These are phyloP conservation scores for Agrilus mali DNA, from an alignment of 2,888 invertebrate genomes.

Conservation along the genomic window DNA sequence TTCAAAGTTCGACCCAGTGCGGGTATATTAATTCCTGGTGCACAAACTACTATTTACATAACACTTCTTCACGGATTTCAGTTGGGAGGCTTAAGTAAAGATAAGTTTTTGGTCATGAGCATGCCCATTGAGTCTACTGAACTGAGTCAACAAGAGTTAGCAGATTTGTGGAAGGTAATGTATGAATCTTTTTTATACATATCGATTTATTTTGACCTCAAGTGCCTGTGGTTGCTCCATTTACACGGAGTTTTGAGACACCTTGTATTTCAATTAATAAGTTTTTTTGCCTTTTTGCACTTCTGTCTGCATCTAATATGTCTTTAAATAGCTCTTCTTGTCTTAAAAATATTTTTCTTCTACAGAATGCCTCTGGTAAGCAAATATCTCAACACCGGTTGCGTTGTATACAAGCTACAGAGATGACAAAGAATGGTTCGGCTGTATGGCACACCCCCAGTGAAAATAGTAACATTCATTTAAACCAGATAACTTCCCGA, in stretches of 20 bases:
- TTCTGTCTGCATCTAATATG: too few relatives aligned
- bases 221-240: too few relatives aligned
- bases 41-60: conserved; percentile 53
- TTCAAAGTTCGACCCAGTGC: conserved; percentile 85
- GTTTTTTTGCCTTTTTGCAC: too few relatives aligned
- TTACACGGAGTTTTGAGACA: too few relatives aligned
- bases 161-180: conserved; percentile 61
- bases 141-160: conserved; percentile 46
- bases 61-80: conserved; percentile 63
- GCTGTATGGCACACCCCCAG: conserved; percentile 9
- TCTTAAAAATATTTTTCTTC: conserved; percentile 7
- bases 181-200: too few relatives aligned
- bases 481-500: conserved; percentile 22
- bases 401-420: conserved; percentile 47
- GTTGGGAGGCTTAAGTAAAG: conserved; percentile 54
- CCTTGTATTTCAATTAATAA: too few relatives aligned
- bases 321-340: too few relatives aligned
- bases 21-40: conserved; percentile 57
- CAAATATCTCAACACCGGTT: conserved; percentile 57
- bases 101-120: conserved; percentile 83
- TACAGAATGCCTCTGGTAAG: conserved; percentile 25
- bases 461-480: conserved; percentile 18
- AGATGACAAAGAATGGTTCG: conserved; percentile 25
- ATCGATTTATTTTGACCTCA: too few relatives aligned
- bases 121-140: conserved; percentile 49